Evolutionary conservation across 1,140 invertebrate genomes (phyloP).

Genomic region (Coenobita brevimanus): DNA sequence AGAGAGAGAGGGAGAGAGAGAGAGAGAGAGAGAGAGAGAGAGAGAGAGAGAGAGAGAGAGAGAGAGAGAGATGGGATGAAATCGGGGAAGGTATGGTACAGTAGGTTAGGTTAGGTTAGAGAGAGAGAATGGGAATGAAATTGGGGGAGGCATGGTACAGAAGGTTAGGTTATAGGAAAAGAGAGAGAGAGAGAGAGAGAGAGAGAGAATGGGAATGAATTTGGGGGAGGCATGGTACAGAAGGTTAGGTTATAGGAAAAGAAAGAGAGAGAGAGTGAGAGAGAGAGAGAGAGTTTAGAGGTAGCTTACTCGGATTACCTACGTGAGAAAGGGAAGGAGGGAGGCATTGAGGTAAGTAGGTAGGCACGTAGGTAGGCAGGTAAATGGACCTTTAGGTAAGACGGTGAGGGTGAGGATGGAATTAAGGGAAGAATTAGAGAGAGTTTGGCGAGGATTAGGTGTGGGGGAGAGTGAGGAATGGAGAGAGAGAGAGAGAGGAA

Average conservation of each 20-base stretch:
- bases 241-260: background rate
- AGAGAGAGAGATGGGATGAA: background rate
- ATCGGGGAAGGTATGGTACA: too few species aligned
- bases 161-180: too few species aligned
- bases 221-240: background rate
- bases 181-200: background rate
- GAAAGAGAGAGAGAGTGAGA: background rate
- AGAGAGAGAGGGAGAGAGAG: background rate
- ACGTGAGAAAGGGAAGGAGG: background rate
- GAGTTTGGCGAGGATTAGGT: background rate
- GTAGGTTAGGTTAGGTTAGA: too few species aligned
- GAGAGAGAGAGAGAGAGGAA: background rate
- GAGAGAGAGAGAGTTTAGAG: background rate
- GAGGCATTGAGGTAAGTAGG: background rate
- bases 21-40: slow-evolving; percentile 4
- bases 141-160: too few species aligned
- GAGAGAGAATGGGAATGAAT: background rate
- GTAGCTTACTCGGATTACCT: background rate
- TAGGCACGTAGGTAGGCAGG: background rate
- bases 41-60: background rate
- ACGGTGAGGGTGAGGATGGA: background rate
- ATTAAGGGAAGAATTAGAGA: background rate
- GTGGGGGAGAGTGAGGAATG: background rate
- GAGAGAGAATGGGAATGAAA: background rate
- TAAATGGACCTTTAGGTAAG: background rate